Conservation (phyloP, 2,888 invertebrate species). For the Chrysolina oricalcia region DNA sequence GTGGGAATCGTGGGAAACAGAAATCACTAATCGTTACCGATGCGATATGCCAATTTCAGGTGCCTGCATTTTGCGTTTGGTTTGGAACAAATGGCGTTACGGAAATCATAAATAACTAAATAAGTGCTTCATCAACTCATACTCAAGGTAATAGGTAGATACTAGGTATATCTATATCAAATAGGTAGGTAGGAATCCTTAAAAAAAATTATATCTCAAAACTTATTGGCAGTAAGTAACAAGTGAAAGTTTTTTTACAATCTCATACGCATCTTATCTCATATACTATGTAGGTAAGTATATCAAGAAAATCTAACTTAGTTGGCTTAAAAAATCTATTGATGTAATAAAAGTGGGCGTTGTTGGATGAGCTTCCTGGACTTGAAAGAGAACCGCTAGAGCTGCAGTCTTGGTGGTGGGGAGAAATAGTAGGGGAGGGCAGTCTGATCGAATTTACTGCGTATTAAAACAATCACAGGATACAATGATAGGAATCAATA, state of each 20-base stretch:
- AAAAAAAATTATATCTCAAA: neutral
- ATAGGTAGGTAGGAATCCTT: too few species aligned
- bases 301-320: neutral
- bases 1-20: neutral
- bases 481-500: neutral
- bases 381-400: constrained; percentile 39
- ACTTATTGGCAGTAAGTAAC: neutral
- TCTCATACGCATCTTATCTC: too few species aligned
- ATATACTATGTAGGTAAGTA: neutral
- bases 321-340: constrained; percentile 4
- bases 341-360: constrained; percentile 45
- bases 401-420: constrained; percentile 21
- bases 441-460: constrained; percentile 11
- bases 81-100: too few species aligned
- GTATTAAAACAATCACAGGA: neutral
- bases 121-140: too few species aligned
- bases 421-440: constrained; percentile 26
- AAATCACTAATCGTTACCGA: too few species aligned
- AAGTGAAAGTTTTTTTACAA: too few species aligned
- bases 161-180: too few species aligned
- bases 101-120: too few species aligned
- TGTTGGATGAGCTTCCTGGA: constrained; percentile 24
- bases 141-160: too few species aligned
- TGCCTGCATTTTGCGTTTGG: too few species aligned
- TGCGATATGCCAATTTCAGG: too few species aligned